Conservation (phyloP, 2,797 vertebrate species). For the Tragopan temminckii region DNA sequence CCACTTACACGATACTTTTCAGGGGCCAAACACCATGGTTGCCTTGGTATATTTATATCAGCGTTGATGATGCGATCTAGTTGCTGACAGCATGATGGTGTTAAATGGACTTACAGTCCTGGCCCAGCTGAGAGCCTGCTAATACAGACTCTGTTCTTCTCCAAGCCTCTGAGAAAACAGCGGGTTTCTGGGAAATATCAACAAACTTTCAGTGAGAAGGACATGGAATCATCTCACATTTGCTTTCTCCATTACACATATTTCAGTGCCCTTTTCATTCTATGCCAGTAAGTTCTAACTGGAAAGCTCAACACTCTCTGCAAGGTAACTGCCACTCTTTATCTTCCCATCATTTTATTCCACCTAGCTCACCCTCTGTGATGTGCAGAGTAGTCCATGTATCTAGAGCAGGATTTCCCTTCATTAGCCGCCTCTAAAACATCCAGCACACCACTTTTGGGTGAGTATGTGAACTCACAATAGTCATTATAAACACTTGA, state of each 20-base stretch:
- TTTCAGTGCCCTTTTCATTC: not conserved
- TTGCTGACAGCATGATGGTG: not conserved
- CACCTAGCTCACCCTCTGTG: not conserved
- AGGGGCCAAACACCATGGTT: not conserved
- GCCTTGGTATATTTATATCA: conserved; percentile 15
- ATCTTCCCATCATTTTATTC: not conserved
- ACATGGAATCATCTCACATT: not conserved
- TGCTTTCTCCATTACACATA: not conserved
- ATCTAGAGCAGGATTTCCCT: not conserved
- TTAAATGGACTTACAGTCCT: not conserved
- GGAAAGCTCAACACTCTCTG: not conserved
- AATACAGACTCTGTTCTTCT: not conserved
- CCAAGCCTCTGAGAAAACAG: not conserved
- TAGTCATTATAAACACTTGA: not conserved
- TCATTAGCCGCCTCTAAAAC: not conserved
- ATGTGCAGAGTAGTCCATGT: not conserved
- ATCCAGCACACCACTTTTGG: not conserved
- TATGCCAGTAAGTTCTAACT: not conserved
- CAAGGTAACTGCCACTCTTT: not conserved
- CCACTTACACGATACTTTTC: not conserved
- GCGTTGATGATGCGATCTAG: not conserved
- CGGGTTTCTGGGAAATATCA: not conserved
- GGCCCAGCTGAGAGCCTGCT: not conserved
- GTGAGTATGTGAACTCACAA: not conserved
- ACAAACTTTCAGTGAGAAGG: not conserved